Conservation (phyloP, 2,797 vertebrate genomes). For the Chromobotia macracanthus region DNA sequence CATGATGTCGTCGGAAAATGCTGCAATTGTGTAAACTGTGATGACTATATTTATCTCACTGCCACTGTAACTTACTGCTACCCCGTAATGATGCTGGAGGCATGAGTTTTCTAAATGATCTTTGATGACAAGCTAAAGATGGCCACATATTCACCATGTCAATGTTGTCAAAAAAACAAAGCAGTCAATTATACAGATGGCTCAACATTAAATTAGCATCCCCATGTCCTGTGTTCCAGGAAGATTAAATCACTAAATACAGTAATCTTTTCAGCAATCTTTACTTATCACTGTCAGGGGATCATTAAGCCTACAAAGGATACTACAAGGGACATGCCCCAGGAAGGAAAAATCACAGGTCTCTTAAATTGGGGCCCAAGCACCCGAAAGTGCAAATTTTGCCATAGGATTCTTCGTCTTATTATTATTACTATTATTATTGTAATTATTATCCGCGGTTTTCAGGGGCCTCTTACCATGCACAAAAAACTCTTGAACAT, state of each 20-base stretch:
- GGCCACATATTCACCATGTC: conserved; percentile 86
- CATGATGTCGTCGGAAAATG: conserved; percentile 82
- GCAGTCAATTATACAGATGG: conserved; percentile 82
- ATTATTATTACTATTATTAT: too few species aligned
- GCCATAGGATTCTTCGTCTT: too few species aligned
- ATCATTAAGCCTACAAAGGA: conserved; percentile 39
- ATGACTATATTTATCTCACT: conserved; percentile 72
- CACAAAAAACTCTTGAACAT: too few species aligned
- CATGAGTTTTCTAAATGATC: conserved; percentile 68
- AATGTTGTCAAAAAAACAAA: conserved; percentile 84
- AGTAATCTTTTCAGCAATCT: conserved; percentile 66
- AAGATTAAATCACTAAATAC: conserved; percentile 65
- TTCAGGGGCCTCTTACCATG: too few species aligned
- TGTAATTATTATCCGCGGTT: too few species aligned
- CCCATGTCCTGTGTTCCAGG: conserved; percentile 47
- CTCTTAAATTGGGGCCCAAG: background rate
- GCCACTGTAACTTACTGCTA: conserved; percentile 50
- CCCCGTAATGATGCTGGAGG: conserved; percentile 62
- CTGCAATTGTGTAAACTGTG: conserved; percentile 73
- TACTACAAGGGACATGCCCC: background rate
- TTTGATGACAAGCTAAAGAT: conserved; percentile 86
- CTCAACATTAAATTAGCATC: conserved; percentile 78
- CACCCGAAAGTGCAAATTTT: too few species aligned
- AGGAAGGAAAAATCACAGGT: background rate
- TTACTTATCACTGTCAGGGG: conserved; percentile 64